Evolutionary conservation across 2,797 vertebrate species (phyloP).

Genomic region (Adrianichthys oophorus): DNA sequence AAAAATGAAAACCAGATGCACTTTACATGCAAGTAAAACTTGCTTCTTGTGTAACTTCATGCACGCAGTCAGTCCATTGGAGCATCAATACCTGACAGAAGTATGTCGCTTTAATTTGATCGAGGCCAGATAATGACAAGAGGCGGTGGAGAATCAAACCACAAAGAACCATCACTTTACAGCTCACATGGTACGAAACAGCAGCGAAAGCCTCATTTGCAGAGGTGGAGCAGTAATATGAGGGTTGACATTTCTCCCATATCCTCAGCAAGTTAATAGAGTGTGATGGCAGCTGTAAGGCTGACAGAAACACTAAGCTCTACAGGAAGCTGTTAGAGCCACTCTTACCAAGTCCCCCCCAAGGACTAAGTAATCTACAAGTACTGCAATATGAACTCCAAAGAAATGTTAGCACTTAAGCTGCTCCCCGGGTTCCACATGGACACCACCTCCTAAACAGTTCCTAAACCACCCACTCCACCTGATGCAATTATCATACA

Average conservation of each 20-base stretch:
- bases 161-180: conserved; percentile 24
- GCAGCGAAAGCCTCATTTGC: conserved; percentile 21
- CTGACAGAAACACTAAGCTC: conserved; percentile 51
- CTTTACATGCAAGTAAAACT: neutral
- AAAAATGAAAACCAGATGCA: neutral
- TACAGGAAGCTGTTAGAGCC: conserved; percentile 29
- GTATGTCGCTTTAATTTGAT: conserved; percentile 16
- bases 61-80: conserved; percentile 15
- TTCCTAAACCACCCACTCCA: conserved; percentile 8
- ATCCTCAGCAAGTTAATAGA: conserved; percentile 44
- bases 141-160: conserved; percentile 22
- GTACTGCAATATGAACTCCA: conserved; percentile 44
- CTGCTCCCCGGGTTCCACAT: conserved; percentile 17
- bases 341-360: conserved; percentile 20
- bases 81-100: conserved; percentile 7
- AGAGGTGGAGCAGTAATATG: conserved; percentile 25
- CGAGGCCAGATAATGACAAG: conserved; percentile 14
- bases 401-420: conserved; percentile 30
- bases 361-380: conserved; percentile 42
- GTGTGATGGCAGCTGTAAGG: conserved; percentile 51
- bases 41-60: conserved; percentile 1
- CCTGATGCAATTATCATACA: conserved; percentile 1
- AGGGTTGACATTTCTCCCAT: conserved; percentile 31
- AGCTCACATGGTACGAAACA: conserved; percentile 2
- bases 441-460: conserved; percentile 1